Evolutionary conservation across 2,113 vertebrate species (phyloP).

Genomic region (Brienomyrus longianalis): DNA sequence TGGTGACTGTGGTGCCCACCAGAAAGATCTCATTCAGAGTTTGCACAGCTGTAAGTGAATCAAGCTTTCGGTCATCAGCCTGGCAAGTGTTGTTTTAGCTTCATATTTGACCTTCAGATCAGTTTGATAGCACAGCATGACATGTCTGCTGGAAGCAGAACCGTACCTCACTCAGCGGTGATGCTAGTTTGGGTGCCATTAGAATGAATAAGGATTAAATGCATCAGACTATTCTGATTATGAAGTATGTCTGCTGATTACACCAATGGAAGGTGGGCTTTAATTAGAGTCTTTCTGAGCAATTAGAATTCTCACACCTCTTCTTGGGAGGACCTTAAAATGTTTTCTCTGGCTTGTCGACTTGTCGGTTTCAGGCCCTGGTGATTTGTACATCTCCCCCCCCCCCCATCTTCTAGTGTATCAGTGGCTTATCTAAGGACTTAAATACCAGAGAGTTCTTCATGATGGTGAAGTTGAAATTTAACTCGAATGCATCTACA

Average conservation of each 20-base stretch:
- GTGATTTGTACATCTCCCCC: not conserved
- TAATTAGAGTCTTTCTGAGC: not conserved
- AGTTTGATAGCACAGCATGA: not conserved
- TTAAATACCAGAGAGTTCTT: not conserved
- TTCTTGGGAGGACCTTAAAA: not conserved
- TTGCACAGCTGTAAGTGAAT: not conserved
- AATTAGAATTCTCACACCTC: not conserved
- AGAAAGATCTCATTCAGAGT: not conserved
- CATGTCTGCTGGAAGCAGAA: not conserved
- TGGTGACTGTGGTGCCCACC: not conserved
- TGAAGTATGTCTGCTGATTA: not conserved
- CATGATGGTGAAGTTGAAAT: not conserved
- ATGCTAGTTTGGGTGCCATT: not conserved
- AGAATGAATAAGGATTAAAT: not conserved
- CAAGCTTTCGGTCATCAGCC: not conserved
- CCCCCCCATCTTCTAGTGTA: not conserved
- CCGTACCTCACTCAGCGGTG: not conserved
- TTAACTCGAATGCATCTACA: not conserved
- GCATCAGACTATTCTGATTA: not conserved
- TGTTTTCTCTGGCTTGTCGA: not conserved
- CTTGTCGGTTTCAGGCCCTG: not conserved
- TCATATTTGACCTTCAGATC: not conserved
- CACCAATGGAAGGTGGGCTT: not conserved
- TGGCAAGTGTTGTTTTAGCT: not conserved
- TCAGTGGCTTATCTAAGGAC: not conserved